A percentile compares a stretch with the other conserved stretches of the same genome.
phyloP scores from a whole-genome alignment of 2,888 invertebrate genomes.

The Patella pellucida region DNA sequence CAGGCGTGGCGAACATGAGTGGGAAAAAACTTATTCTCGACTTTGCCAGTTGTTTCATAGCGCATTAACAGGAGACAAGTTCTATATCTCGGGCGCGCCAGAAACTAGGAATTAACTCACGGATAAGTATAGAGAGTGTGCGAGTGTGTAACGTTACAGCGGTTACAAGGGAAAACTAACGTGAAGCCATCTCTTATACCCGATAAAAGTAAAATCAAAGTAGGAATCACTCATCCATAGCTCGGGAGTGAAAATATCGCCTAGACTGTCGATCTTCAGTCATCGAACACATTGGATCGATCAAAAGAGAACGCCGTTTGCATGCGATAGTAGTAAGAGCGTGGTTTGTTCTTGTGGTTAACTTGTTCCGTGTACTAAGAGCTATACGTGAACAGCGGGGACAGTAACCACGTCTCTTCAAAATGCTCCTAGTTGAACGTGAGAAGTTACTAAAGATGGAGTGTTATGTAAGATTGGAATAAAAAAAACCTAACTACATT shows the following conservation, averaged over 20 bases:
- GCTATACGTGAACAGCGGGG: neutral
- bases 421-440: neutral
- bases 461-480: neutral
- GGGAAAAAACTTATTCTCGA: too few species aligned
- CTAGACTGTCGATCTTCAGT: slow-evolving; percentile 2
- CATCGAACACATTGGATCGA: slow-evolving; percentile 9
- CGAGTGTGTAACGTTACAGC: neutral
- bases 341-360: neutral
- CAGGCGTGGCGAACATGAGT: too few species aligned
- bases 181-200: neutral
- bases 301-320: slow-evolving; percentile 8
- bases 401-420: neutral
- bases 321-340: neutral
- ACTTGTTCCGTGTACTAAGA: neutral
- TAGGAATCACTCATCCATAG: slow-evolving; percentile 9
- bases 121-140: too few species aligned
- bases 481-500: neutral
- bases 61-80: too few species aligned
- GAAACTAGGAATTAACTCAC: too few species aligned
- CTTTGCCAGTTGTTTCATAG: too few species aligned
- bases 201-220: slow-evolving; percentile 9
- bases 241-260: slow-evolving; percentile 1
- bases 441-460: neutral
- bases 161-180: neutral
- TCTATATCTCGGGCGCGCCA: too few species aligned